Percentiles rank a stretch among this genome's conserved stretches.
These are phyloP conservation scores for Crambe crambe DNA, from an alignment of 37 sponge, comb jelly and placozoan genomes.

Conservation along the genomic window DNA sequence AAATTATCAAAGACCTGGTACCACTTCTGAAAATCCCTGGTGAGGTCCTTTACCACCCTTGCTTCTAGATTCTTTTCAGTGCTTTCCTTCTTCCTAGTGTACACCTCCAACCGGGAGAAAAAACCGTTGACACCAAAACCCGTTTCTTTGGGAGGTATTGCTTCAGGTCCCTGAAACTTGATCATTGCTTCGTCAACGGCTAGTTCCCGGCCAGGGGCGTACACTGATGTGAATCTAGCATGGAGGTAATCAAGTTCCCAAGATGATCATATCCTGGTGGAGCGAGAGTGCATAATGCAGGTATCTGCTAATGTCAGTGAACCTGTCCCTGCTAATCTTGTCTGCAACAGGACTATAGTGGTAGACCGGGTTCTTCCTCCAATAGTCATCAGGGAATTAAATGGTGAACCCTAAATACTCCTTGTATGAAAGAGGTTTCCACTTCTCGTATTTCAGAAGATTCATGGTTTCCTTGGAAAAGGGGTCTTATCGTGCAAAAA, in stretches of 20 bases:
- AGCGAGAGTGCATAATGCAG: slow-evolving; percentile 27
- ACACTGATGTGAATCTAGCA: not conserved
- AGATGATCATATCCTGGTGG: not conserved
- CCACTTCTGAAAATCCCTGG: not conserved
- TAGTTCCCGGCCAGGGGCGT: slow-evolving; percentile 4
- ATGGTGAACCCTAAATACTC: no score
- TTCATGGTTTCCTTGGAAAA: no score
- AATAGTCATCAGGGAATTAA: no score
- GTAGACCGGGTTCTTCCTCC: not conserved
- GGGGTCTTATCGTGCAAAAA: no score
- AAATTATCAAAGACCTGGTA: slow-evolving; percentile 7
- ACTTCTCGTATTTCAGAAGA: no score
- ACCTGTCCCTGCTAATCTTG: slow-evolving; percentile 22
- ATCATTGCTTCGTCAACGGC: slow-evolving; percentile 42
- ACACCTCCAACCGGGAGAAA: not conserved
- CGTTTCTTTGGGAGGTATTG: not conserved
- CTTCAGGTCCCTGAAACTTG: slow-evolving; percentile 15
- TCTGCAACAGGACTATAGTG: slow-evolving; percentile 11
- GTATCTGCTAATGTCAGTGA: slow-evolving; percentile 31
- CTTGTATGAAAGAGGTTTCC: no score
- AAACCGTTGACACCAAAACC: not conserved
- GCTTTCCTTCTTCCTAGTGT: slow-evolving; percentile 6
- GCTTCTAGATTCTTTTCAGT: not conserved
- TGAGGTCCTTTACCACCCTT: not conserved
- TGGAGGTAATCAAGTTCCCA: not conserved